Evolutionary conservation across 2,888 invertebrate species (phyloP), one percentile per base, ranked within the genome.

Genomic region (Pyrochroa serraticornis): DNA sequence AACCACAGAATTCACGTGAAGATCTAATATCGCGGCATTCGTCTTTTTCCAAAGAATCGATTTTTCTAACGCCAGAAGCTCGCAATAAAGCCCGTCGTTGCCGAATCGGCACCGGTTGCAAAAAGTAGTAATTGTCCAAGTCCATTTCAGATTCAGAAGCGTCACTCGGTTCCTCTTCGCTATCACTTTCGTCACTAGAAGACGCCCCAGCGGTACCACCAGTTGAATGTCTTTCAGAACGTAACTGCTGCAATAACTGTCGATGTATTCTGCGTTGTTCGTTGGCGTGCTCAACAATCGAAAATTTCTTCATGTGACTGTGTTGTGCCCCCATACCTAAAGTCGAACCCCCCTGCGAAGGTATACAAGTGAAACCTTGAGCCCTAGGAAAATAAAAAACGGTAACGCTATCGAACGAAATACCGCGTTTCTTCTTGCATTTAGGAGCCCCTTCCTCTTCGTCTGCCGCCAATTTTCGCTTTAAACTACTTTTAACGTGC

Each of bases 331-430:
- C 89, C 97, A 97, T 97, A 14, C 97, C 97, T 65, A 97, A 83
- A 1, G 97, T 97, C n/a, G 90, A 90, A 3, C 91, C 91, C 52
- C 93, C 93, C 80, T 92, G 90, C 7, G 94, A 94, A 44, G 95
- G 95, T 61, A 95, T 93, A 80, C 95, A 94, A 34, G 92, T 90
- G 79, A 94, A 93, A 12, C 94, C 95, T 82, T 95, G 94, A 50
- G 93, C 87, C 73, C 97, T 84, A 1, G 94, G 93, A 81, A 98
- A 97, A 81, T 97, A 97, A 80, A 87, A 97, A 7, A 97, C 95
- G 12, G 94, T 94, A 0, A 97, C 97, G 65, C 88, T 90, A 69
- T 95, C 91, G 77, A 97, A 97, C 65, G 89, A 87, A 62, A 97
- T 94, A 38, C 87, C 87, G 69, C 90, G 88, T 80, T 92, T 93